Evolutionary conservation across 1,140 invertebrate genomes (phyloP).

Genomic region (Drosophila orena): DNA sequence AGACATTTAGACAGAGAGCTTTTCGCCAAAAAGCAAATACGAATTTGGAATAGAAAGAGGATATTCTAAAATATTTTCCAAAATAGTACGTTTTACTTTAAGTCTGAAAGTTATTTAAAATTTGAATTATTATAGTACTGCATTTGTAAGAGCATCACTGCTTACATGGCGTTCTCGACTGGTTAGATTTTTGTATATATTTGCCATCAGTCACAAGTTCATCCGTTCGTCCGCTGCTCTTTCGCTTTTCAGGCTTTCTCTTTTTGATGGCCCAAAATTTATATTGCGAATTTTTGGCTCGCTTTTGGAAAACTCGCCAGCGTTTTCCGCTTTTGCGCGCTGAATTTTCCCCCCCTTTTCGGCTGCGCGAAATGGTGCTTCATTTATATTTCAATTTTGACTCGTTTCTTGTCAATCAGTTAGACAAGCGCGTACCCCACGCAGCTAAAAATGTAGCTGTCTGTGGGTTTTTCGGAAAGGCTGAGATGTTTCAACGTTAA

Average conservation of each 20-base stretch:
- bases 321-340: constrained; percentile 4
- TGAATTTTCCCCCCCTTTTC: constrained; percentile 3
- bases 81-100: neutral
- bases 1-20: no score
- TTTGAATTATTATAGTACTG: neutral
- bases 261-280: constrained; percentile 25
- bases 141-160: constrained; percentile 3
- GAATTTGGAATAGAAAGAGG: no score
- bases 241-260: neutral
- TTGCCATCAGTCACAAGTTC: constrained; percentile 2
- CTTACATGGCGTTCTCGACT: no score
- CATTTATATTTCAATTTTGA: constrained; percentile 82
- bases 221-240: constrained; percentile 1
- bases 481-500: constrained; percentile 72
- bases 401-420: constrained; percentile 78
- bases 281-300: constrained; percentile 43
- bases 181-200: constrained; percentile 10
- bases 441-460: constrained; percentile 48
- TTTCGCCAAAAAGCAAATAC: no score
- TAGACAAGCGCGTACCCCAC: constrained; percentile 48
- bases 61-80: neutral
- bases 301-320: constrained; percentile 16
- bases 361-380: constrained; percentile 37
- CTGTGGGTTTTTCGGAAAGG: constrained; percentile 59
- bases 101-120: neutral